These are phyloP conservation scores for Australoheros facetus DNA, from an alignment of 2,797 vertebrate species.

Conservation along the genomic window DNA sequence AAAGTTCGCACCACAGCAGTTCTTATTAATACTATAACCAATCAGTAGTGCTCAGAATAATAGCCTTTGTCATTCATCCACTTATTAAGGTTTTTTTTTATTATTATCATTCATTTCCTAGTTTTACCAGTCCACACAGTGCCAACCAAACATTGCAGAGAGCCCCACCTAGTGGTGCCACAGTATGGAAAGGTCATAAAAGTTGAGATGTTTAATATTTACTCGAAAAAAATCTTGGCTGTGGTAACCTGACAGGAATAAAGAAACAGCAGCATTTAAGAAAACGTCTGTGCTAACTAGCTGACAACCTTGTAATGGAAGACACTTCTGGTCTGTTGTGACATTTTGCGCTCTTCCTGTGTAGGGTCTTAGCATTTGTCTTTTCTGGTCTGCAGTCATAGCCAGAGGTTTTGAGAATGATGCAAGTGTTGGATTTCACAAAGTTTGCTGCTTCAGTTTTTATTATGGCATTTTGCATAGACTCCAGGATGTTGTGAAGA, in stretches of 20 bases:
- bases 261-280: background rate
- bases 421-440: no score
- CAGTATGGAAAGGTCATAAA: accelerated
- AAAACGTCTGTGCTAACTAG: background rate
- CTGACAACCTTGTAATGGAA: background rate
- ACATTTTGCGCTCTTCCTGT: background rate
- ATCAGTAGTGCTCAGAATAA: background rate
- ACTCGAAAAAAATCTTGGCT: background rate
- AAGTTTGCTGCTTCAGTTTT: no score
- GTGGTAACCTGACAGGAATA: background rate
- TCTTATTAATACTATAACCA: no score
- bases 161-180: background rate
- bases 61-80: no score
- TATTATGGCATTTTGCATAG: no score
- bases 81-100: no score
- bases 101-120: background rate
- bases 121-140: background rate
- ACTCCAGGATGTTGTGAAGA: no score
- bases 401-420: background rate
- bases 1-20: background rate
- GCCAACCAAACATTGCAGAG: background rate
- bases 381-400: background rate
- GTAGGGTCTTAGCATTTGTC: background rate
- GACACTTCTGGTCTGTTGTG: background rate
- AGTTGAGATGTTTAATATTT: background rate